Base-by-base conservation (phyloP, 2,797 vertebrate genomes). In the Sebastes steindachneri region DNA sequence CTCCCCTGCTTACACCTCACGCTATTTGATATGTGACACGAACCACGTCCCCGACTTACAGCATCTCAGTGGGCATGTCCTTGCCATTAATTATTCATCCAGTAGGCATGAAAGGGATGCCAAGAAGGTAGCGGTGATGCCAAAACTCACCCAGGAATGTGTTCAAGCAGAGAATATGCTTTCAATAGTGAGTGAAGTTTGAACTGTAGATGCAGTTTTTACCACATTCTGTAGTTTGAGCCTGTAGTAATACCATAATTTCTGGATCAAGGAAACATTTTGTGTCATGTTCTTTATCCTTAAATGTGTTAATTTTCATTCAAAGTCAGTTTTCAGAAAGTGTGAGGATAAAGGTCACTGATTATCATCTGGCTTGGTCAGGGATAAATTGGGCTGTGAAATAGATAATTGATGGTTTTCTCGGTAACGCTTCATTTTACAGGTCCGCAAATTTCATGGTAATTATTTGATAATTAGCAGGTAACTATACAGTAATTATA, bases 61-160 rank as follows among this genome's bases (percentile, higher is more conserved):
- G 64, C 71, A 35, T 85, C 84, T 83, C 86, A 77, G 73, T 64
- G 75, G 77, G 59, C 62, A 73, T 70, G 84, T 90, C 75, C 74
- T 80, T 45, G n/a, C 17, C 12, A 77, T 90, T 64, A 81, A 90
- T 87, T 87, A 88, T 91, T 88, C 35, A 93, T 75, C 45, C 41
- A 6, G 41, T 14, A 17, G 0, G 59, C 66, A 85, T 83, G 62
- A 89, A 80, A 82, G 63, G 5, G 75, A 73, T 2, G 73, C 79
- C 75, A 80, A 53, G 35, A 82, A 76, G 76, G 65, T 23, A 29
- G 45, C 5, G 1, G 25, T 1, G 73, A 77, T 48, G 70, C 75
- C 73, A 68, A 26, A 81, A 81, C 31, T 76, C 70, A 69, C 14
- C 5, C 68, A 65, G 53, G 63, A 65, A 54, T 63, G 8, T 7